Evolutionary conservation across 2,113 vertebrate species (phyloP).

Genomic region (Esox niger): DNA sequence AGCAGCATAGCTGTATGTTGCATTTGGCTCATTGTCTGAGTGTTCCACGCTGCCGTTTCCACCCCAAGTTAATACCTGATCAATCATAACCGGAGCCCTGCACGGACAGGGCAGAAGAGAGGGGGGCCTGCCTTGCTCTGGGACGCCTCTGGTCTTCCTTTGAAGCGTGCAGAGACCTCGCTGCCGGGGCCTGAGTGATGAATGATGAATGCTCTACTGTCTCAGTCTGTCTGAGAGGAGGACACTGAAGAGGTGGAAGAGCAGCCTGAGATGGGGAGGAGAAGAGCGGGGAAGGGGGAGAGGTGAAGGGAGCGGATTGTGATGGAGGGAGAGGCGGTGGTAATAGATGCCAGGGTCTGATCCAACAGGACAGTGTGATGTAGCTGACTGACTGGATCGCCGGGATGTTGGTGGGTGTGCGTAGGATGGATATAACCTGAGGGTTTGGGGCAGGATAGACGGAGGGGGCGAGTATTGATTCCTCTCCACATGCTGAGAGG

Average conservation of each 20-base stretch:
- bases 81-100: too few relatives aligned
- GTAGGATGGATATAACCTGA: conserved; percentile 40
- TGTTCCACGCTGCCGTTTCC: too few relatives aligned
- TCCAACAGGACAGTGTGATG: background rate
- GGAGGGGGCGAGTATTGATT: conserved; percentile 45
- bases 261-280: background rate
- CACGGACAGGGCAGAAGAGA: too few relatives aligned
- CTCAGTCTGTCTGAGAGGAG: conserved; percentile 35
- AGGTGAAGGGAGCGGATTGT: background rate
- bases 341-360: background rate
- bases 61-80: too few relatives aligned
- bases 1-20: too few relatives aligned
- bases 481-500: conserved; percentile 51
- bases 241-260: background rate
- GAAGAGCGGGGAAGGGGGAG: conserved; percentile 14
- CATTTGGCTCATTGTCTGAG: too few relatives aligned
- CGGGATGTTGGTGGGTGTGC: conserved; percentile 27
- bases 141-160: conserved; percentile 42
- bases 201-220: conserved; percentile 56
- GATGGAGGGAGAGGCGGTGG: background rate
- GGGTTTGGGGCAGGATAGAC: conserved; percentile 39
- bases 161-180: conserved; percentile 44
- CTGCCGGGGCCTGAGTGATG: conserved; percentile 44
- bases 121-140: conserved; percentile 15
- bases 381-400: conserved; percentile 10